Base-by-base conservation (phyloP, 2,888 invertebrate genomes). In the Charanyca ferruginea region DNA sequence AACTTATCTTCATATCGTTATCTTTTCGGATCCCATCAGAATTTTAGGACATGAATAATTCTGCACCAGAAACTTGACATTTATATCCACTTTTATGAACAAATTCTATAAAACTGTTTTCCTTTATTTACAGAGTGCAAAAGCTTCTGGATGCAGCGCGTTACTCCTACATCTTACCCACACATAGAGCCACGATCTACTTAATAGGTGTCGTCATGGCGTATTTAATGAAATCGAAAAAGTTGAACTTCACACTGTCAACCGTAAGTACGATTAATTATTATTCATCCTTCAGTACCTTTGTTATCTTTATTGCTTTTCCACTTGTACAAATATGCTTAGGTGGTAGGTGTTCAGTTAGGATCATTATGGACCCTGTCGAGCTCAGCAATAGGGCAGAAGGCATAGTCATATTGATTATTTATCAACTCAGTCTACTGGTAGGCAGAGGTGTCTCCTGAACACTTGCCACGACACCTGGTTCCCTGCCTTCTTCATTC, bases 161-260 rank as follows among this genome's bases (percentile, higher is more conserved):
- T 38, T 94, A 91, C 73, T 95, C 96, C 1, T 96, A 96, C 85
- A 96, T 96, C 35, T 87, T 96, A 52, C 96, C 96, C 0, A 95
- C 96, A 0, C 96, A 96, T 68, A 90, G 96, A 51, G 94, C 96
- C 0, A 96, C 96, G 3, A 95, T 96, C 47, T 96, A 96, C 84
- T 89, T 96, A 4, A 95, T 96, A 66, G 96, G 96, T 2, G 93
- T 96, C n/a, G 84, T 92, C 2, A 92, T 96, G 90, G 96, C 96
- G 1, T 96, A 95, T 82, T 88, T 94, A 47, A 91, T 96, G 79
- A 91, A 91, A 68, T 89, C 92, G 2, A 93, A 93, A 78, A 92
- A 90, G 73, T 85, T 93, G 18, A 91, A 90, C 66, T 85, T 92
- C 58, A 89, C 86, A 38, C 85, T 96, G 8, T 91, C 89, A 53